Evolutionary conservation across 2,797 vertebrate species (phyloP).

Genomic region (Dromococcyx pavoninus): DNA sequence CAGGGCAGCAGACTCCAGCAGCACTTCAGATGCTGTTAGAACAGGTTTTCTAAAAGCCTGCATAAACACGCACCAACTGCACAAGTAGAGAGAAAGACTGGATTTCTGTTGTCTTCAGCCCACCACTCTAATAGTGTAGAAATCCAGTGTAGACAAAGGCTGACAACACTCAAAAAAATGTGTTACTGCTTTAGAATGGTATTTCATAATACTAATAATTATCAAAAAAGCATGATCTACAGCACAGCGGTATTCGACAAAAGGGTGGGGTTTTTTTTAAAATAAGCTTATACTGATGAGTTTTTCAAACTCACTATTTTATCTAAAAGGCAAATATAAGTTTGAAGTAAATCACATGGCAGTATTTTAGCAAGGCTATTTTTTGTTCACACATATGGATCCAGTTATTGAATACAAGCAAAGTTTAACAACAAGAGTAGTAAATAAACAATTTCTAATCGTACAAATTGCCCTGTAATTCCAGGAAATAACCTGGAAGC

Average conservation of each 20-base stretch:
- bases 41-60: neutral
- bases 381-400: neutral
- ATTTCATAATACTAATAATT: neutral
- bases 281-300: neutral
- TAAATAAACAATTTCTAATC: neutral
- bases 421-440: neutral
- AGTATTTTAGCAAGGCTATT: neutral
- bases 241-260: neutral
- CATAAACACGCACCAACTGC: neutral
- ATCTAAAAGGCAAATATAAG: neutral
- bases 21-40: neutral
- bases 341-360: neutral
- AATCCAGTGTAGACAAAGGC: neutral
- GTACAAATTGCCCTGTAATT: neutral
- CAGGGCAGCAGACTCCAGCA: neutral
- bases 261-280: neutral
- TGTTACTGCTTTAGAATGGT: neutral
- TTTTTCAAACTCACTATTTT: neutral
- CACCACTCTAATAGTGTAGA: neutral
- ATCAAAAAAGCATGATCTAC: neutral
- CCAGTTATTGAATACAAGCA: neutral
- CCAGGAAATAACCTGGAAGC: neutral
- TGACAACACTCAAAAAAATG: neutral
- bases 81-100: neutral
- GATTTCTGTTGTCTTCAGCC: neutral